These are phyloP conservation scores for Mionectes olivaceus DNA, from an alignment of 2,797 vertebrate species.

Conservation along the genomic window DNA sequence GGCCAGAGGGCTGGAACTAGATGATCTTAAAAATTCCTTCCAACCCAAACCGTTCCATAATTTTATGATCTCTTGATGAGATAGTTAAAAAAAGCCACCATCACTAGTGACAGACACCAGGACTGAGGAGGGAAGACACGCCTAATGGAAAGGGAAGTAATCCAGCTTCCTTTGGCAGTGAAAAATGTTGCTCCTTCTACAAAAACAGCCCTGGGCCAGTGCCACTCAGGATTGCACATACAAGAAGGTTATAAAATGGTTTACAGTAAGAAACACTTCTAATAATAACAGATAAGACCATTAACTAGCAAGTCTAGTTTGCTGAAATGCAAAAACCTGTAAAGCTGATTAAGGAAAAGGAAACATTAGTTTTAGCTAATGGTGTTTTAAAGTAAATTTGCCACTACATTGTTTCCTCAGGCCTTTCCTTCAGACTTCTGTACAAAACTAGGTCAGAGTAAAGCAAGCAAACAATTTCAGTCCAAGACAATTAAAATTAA, in stretches of 20 bases:
- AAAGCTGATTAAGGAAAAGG: conserved; percentile 30
- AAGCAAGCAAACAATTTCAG: not conserved
- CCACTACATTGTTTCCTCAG: not conserved
- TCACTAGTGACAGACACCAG: not conserved
- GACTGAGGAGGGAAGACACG: not conserved
- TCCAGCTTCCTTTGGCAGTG: not conserved
- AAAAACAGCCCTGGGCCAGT: not conserved
- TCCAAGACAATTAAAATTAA: not conserved
- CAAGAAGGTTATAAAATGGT: not conserved
- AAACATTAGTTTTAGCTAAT: conserved; percentile 36
- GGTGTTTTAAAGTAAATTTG: conserved; percentile 36
- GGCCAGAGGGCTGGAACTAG: not conserved
- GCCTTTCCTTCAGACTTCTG: not conserved
- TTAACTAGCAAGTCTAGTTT: not conserved
- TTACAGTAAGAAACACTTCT: conserved; percentile 9
- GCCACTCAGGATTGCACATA: not conserved
- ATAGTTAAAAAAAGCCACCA: not conserved
- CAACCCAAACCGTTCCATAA: not conserved
- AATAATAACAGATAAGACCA: conserved; percentile 8
- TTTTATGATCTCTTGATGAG: not conserved
- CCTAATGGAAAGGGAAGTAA: not conserved
- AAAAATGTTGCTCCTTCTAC: not conserved
- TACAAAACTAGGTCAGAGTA: not conserved
- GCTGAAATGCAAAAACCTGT: not conserved
- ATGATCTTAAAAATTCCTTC: not conserved